These are phyloP conservation scores for Aythya baeri DNA, from an alignment of 2,113 vertebrate genomes.

Conservation along the genomic window DNA sequence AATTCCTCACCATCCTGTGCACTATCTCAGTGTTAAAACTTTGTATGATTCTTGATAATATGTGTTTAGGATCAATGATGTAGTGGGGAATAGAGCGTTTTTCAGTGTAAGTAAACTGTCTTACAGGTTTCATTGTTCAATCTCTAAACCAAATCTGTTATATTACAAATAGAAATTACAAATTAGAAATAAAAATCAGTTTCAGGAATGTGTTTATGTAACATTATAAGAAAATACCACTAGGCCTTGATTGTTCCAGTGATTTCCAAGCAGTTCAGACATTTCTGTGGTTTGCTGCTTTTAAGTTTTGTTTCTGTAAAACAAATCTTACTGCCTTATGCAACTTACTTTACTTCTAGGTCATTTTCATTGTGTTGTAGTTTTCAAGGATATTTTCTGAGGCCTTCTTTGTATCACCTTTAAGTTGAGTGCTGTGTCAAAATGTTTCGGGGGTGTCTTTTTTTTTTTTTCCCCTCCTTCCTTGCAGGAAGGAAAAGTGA, in stretches of 20 bases:
- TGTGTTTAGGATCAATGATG: fast-evolving
- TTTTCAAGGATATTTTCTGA: background rate
- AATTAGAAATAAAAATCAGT: background rate
- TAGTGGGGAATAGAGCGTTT: background rate
- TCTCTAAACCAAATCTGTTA: background rate
- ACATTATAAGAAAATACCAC: background rate
- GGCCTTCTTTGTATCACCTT: background rate
- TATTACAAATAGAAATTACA: background rate
- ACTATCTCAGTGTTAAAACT: background rate
- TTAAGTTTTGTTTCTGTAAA: constrained; percentile 33
- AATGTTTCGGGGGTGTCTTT: background rate
- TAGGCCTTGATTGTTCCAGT: constrained; percentile 22
- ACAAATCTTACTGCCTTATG: constrained; percentile 46
- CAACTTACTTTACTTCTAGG: constrained; percentile 29
- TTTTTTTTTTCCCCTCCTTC: background rate
- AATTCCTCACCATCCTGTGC: background rate
- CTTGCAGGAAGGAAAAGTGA: background rate
- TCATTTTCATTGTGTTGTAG: background rate
- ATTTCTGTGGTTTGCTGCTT: constrained; percentile 66
- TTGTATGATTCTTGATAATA: background rate
- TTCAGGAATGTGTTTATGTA: constrained; percentile 47
- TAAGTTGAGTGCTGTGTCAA: background rate
- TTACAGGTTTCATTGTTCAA: background rate
- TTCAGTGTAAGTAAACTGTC: background rate
- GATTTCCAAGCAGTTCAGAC: constrained; percentile 54